Evolutionary conservation across 2,888 invertebrate species (phyloP), one percentile per base, ranked within the genome.

Genomic region (Nymphalis polychloros): DNA sequence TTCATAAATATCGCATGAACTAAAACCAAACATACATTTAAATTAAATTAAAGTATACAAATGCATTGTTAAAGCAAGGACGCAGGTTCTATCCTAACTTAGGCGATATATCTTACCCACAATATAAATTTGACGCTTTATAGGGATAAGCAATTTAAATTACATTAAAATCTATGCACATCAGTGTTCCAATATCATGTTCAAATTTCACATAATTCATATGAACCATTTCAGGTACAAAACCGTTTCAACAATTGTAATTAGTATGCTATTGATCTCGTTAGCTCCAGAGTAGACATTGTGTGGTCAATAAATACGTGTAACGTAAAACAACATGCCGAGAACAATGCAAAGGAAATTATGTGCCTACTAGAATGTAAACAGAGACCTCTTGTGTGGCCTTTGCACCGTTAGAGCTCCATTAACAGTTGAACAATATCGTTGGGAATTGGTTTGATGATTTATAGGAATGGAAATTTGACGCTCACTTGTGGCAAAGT

Each of bases 211-310:
- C 41, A 13, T 13, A 41, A 4, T 41, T 41, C 41, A 13, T 41
- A 41, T 41, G 41, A 13, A 50, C 8, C 10, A 53, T 53, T 27
- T 53, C 13, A 27, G 20, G 27, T 27, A 27, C 27, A 27, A 53
- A 53, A 53, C n/a, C 53, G 27, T 17, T 53, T 27, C 27, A 31
- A 53, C 27, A 53, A 31, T 53, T 27, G 17, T 31, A 53, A 53
- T 53, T 53, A 53, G 50, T 50, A 50, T 50, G n/a, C 53, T 6
- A 27, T 53, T 53, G 27, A 53, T 53, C 53, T 53, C 53, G 53
- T 53, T 53, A 53, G 13, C 41, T 41, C 41, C 41, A 10, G 52
- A 10, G 20, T 16, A 52, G 27, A 53, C 53, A 17, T 27, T 53
- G 53, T 53, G 27, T 53, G 53, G 27, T 53, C 53, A 53, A 53